Conservation (phyloP, 2,797 vertebrate genomes). For the Anabas testudineus region DNA sequence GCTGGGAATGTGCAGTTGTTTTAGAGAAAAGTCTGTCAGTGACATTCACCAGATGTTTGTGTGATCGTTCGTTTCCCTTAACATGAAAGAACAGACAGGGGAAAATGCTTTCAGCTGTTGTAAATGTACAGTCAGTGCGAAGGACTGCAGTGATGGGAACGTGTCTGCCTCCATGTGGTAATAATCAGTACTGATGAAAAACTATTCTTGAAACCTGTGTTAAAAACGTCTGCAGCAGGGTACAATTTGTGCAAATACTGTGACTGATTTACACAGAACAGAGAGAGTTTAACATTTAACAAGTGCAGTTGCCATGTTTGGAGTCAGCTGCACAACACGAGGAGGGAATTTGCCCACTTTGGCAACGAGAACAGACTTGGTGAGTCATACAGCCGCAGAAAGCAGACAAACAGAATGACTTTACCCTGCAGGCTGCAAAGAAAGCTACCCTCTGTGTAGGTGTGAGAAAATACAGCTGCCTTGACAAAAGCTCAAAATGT, state of each 20-base stretch:
- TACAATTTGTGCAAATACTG: not conserved
- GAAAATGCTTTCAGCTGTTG: constrained; percentile 48
- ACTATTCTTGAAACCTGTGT: not conserved
- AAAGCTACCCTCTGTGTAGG: constrained; percentile 11
- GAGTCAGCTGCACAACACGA: constrained; percentile 7
- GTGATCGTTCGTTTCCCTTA: constrained; percentile 55
- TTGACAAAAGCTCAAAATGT: constrained; percentile 8
- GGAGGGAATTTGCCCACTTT: constrained; percentile 37
- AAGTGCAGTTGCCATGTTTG: constrained; percentile 11
- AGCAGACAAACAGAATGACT: constrained; percentile 1
- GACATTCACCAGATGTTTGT: constrained; percentile 73
- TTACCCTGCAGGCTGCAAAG: constrained; percentile 4
- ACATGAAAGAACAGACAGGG: constrained; percentile 35
- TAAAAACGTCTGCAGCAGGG: not conserved
- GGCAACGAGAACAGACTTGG: constrained; percentile 30
- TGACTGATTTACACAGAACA: not conserved
- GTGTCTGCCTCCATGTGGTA: constrained; percentile 63
- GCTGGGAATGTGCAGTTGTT: constrained; percentile 55
- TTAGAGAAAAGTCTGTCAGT: constrained; percentile 43
- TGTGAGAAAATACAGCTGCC: constrained; percentile 18
- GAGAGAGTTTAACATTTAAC: not conserved
- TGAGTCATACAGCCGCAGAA: constrained; percentile 41
- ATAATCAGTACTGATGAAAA: constrained; percentile 17
- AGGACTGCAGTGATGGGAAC: constrained; percentile 1
- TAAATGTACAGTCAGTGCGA: not conserved